phyloP scores from a whole-genome alignment of 1,140 invertebrate species.

The Adelges cooleyi region DNA sequence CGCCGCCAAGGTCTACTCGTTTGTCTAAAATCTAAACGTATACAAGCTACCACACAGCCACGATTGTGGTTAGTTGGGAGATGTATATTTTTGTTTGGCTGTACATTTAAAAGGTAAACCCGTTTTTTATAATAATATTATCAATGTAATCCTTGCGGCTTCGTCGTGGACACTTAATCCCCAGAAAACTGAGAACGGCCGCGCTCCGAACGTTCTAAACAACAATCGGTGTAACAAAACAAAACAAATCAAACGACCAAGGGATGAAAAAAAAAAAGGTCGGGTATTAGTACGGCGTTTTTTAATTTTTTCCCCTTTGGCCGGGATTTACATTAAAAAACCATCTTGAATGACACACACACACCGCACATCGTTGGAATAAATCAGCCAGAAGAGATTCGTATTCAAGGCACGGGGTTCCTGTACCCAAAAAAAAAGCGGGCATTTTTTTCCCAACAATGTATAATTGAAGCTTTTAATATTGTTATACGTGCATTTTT shows the following conservation, averaged over 20 bases:
- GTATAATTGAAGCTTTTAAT: constrained; percentile 25
- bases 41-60: too few relatives aligned
- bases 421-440: constrained; percentile 2
- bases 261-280: not conserved
- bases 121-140: too few relatives aligned
- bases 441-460: constrained; percentile 6
- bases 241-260: not conserved
- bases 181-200: constrained; percentile 16
- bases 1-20: too few relatives aligned
- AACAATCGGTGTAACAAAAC: not conserved
- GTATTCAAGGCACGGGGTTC: constrained; percentile 17
- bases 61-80: too few relatives aligned
- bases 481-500: constrained; percentile 11
- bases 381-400: constrained; percentile 21
- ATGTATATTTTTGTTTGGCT: too few relatives aligned
- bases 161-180: not conserved
- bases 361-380: not conserved
- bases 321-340: constrained; percentile 20
- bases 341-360: constrained; percentile 25
- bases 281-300: not conserved
- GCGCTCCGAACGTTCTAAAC: not conserved
- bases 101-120: too few relatives aligned
- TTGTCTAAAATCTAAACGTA: too few relatives aligned
- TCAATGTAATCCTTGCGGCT: constrained; percentile 4
- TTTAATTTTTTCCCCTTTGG: constrained; percentile 13